A percentile compares a stretch with the other conserved stretches of the same genome.
These are phyloP conservation scores for Corythoichthys intestinalis DNA, from an alignment of 2,113 vertebrate genomes.

Conservation along the genomic window DNA sequence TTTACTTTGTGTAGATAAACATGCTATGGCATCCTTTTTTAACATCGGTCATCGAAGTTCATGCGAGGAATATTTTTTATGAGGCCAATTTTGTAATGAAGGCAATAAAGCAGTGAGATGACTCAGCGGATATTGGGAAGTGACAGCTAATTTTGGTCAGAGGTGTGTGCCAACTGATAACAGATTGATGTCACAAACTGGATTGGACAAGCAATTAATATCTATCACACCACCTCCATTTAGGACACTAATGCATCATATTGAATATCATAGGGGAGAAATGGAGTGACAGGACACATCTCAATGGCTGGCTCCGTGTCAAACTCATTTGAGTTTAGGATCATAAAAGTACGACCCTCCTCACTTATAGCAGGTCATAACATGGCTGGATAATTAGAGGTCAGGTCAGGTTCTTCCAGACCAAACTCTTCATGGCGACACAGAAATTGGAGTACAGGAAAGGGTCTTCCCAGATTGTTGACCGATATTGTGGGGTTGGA, in stretches of 20 bases:
- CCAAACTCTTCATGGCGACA: not conserved
- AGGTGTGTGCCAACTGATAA: slow-evolving; percentile 53
- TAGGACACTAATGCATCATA: slow-evolving; percentile 46
- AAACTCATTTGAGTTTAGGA: slow-evolving; percentile 36
- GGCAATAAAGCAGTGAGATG: slow-evolving; percentile 50
- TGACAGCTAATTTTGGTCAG: slow-evolving; percentile 68
- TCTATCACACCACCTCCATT: slow-evolving; percentile 45
- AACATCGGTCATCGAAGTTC: slow-evolving; percentile 13
- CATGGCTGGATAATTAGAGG: not conserved
- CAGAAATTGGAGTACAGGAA: no score
- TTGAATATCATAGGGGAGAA: slow-evolving; percentile 40
- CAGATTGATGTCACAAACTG: slow-evolving; percentile 64
- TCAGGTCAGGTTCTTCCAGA: not conserved
- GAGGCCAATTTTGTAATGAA: slow-evolving; percentile 42
- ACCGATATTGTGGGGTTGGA: no score
- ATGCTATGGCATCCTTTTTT: slow-evolving; percentile 12
- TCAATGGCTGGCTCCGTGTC: slow-evolving; percentile 47
- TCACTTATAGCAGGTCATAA: not conserved
- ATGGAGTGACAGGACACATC: slow-evolving; percentile 54
- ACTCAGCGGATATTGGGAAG: slow-evolving; percentile 57
- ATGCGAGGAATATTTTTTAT: slow-evolving; percentile 34
- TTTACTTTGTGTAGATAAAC: slow-evolving; percentile 38
- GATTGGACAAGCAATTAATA: slow-evolving; percentile 70
- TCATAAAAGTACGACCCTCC: not conserved
- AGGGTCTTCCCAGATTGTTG: no score